Percentiles rank a stretch among this genome's conserved stretches.
Conservation (phyloP, 2,113 vertebrate species). For the Chinchilla lanigera region DNA sequence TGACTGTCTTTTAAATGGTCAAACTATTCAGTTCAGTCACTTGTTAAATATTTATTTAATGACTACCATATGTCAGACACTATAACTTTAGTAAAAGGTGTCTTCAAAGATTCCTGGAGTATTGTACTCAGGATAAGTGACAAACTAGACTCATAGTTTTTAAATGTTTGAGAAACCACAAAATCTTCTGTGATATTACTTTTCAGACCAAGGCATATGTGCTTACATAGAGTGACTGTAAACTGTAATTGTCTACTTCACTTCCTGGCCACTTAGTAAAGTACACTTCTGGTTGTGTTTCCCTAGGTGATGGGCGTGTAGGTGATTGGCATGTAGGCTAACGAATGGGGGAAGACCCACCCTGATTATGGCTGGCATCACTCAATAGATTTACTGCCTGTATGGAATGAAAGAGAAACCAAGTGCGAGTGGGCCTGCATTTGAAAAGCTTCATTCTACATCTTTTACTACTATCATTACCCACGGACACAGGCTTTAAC, state of each 20-base stretch:
- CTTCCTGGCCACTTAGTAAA: not conserved
- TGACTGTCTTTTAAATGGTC: not conserved
- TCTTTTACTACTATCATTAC: not conserved
- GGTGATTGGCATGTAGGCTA: not conserved
- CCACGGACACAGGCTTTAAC: not conserved
- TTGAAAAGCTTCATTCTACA: not conserved
- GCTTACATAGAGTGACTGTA: not conserved
- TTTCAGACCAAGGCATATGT: not conserved
- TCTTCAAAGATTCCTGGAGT: not conserved
- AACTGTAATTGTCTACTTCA: not conserved
- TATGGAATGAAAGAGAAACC: not conserved
- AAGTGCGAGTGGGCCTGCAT: no score
- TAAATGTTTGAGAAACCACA: not conserved
- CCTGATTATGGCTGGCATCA: not conserved
- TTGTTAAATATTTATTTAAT: slow-evolving; percentile 33
- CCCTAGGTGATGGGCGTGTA: not conserved
- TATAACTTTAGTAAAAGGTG: slow-evolving; percentile 3
- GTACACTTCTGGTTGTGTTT: not conserved
- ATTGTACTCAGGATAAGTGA: not conserved
- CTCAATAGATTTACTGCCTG: no score
- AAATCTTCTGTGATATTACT: not conserved
- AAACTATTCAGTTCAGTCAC: not conserved
- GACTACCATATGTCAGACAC: not conserved
- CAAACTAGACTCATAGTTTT: not conserved
- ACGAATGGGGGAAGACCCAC: not conserved